phyloP scores from a whole-genome alignment of 1,140 invertebrate species.

The Adoxophyes honmai region DNA sequence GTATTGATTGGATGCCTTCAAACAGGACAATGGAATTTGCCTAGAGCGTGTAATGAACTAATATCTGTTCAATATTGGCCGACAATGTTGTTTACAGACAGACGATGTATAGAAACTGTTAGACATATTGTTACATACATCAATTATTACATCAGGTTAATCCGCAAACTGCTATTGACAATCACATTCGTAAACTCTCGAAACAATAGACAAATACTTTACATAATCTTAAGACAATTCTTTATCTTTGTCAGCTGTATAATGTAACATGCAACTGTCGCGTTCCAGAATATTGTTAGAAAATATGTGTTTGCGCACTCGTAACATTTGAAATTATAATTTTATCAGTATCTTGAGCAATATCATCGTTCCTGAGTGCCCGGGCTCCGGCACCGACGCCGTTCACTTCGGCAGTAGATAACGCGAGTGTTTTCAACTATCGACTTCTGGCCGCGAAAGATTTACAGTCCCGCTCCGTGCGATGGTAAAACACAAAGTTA shows the following conservation, averaged over 20 bases:
- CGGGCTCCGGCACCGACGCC: not conserved
- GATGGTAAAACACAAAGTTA: constrained; percentile 59
- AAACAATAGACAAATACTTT: too few species aligned
- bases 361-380: not conserved
- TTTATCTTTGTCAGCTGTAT: too few species aligned
- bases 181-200: too few species aligned
- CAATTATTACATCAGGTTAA: too few species aligned
- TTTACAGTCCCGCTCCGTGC: constrained; percentile 42
- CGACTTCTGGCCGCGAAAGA: constrained; percentile 53
- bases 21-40: constrained; percentile 35
- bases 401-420: constrained; percentile 21
- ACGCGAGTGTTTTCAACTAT: constrained; percentile 58
- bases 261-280: not conserved
- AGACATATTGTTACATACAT: too few species aligned
- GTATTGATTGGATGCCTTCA: constrained; percentile 18
- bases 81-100: too few species aligned
- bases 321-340: constrained; percentile 3
- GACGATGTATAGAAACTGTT: too few species aligned
- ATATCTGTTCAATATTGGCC: not conserved
- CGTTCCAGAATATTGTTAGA: not conserved
- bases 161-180: too few species aligned
- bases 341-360: not conserved
- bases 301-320: not conserved
- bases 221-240: too few species aligned
- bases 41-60: constrained; percentile 6